Evolutionary conservation across 2,888 invertebrate genomes (phyloP).

Genomic region (Pristionchus fissidentatus): DNA sequence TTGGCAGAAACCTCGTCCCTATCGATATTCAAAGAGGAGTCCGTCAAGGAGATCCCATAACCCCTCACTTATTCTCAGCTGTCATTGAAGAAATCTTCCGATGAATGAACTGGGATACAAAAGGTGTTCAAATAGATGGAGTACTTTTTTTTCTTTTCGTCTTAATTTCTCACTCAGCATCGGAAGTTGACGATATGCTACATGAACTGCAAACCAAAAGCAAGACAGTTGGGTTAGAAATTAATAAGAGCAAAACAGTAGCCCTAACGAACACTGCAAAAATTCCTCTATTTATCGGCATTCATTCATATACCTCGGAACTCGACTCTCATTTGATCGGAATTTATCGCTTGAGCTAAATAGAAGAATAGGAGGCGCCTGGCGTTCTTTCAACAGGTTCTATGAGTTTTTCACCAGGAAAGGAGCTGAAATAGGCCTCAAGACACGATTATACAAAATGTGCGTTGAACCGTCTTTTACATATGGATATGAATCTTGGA

Average conservation of each 20-base stretch:
- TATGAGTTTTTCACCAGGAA: background rate
- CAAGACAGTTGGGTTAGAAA: background rate
- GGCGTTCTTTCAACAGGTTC: background rate
- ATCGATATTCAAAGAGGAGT: background rate
- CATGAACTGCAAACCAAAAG: background rate
- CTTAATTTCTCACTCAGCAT: background rate
- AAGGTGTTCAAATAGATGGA: background rate
- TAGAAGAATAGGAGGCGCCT: too few species aligned
- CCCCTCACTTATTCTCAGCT: background rate
- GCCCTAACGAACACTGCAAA: background rate
- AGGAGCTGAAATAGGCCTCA: background rate
- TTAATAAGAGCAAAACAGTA: conserved; percentile 7
- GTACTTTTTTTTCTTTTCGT: background rate
- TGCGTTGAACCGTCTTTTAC: background rate
- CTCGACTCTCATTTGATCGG: background rate
- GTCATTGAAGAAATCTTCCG: background rate
- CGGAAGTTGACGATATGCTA: background rate
- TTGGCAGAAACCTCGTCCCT: background rate
- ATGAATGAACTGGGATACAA: background rate
- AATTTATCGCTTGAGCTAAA: too few species aligned
- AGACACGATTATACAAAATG: background rate
- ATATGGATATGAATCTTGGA: background rate
- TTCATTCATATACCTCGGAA: background rate
- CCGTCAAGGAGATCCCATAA: background rate
- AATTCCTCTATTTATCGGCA: background rate